Evolutionary conservation across 2,888 invertebrate genomes (phyloP).

Genomic region (Polia nebulosa): DNA sequence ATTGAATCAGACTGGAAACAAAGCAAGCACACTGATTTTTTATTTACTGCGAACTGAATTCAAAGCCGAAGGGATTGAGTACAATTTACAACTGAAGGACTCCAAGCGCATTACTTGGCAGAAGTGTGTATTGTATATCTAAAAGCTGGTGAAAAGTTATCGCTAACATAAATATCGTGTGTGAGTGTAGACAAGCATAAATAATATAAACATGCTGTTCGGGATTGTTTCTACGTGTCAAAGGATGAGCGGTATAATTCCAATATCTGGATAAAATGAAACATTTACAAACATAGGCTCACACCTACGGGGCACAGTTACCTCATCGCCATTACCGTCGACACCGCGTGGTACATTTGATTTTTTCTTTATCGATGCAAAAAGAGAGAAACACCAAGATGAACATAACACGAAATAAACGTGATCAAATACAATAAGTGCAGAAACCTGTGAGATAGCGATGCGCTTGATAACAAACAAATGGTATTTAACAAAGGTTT

Average conservation of each 20-base stretch:
- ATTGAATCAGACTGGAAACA: slow-evolving; percentile 63
- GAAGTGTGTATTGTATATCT: slow-evolving; percentile 59
- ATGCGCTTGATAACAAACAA: slow-evolving; percentile 59
- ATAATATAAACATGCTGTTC: slow-evolving; percentile 74
- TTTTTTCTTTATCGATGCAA: slow-evolving; percentile 94
- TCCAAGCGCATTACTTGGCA: slow-evolving; percentile 64
- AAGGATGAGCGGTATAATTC: slow-evolving; percentile 74
- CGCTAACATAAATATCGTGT: slow-evolving; percentile 62
- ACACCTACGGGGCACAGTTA: slow-evolving; percentile 91
- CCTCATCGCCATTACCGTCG: slow-evolving; percentile 98
- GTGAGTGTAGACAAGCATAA: slow-evolving; percentile 61
- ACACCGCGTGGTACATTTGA: slow-evolving; percentile 99
- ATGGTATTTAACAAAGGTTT: slow-evolving; percentile 55
- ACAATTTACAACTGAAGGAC: slow-evolving; percentile 62
- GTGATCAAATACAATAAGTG: slow-evolving; percentile 74
- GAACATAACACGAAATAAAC: slow-evolving; percentile 84
- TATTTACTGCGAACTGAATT: slow-evolving; percentile 67
- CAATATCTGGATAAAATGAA: slow-evolving; percentile 72
- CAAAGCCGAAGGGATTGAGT: slow-evolving; percentile 67
- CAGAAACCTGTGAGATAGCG: slow-evolving; percentile 75
- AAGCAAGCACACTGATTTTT: slow-evolving; percentile 67
- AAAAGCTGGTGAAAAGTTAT: slow-evolving; percentile 73
- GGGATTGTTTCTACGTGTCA: slow-evolving; percentile 75
- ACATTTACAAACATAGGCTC: slow-evolving; percentile 81
- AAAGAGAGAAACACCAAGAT: slow-evolving; percentile 91